Evolutionary conservation across 2,797 vertebrate species (phyloP), one percentile per base, ranked within the genome.

Genomic region (Phoxinus dragarum): DNA sequence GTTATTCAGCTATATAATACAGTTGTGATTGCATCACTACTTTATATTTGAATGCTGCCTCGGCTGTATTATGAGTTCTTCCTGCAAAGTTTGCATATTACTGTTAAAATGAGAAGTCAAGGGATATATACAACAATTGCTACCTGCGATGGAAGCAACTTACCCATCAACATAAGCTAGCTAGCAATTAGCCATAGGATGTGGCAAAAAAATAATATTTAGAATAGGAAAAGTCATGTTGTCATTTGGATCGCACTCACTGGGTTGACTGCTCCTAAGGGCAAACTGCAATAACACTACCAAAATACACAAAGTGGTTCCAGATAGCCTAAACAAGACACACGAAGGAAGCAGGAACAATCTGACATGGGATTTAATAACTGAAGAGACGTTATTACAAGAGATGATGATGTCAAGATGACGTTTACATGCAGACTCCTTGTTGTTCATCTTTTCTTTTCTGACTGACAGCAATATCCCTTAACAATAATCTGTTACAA

Each of bases 311-410:
- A 12, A 54, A 77, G 23, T 77, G 38, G 61, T 40, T 59, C 52
- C 12, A 23, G 52, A 34, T 77, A 42, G 36, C 23, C 54, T 42
- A 19, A 42, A 61, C 54, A 40, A 77, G 54, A 42, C 54, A 16
- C 34, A 40, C 7, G 2, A 10, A 61, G 7, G 8, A 27, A 77
- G n/a, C 7, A 23, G 54, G 75, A 40, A 59, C 12, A 77, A 27
- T 16, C 36, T 77, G 75, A 42, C 75, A 42, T 8, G 49, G 49
- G 11, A 56, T 76, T 56, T 76, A n/a, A 76, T 56, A 76, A 21
- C 49, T 38, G 73, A 14, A 56, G 19, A 76, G 73, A 76, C 6
- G 0, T 40, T 59, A 59, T 77, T 77, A 40, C 54, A 40, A 77
- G 14, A 77, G 23, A 40, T 59, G 54, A 27, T 59, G 44, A 47